Conservation (phyloP, 2,113 vertebrate species). For the Platycercus adscitus region DNA sequence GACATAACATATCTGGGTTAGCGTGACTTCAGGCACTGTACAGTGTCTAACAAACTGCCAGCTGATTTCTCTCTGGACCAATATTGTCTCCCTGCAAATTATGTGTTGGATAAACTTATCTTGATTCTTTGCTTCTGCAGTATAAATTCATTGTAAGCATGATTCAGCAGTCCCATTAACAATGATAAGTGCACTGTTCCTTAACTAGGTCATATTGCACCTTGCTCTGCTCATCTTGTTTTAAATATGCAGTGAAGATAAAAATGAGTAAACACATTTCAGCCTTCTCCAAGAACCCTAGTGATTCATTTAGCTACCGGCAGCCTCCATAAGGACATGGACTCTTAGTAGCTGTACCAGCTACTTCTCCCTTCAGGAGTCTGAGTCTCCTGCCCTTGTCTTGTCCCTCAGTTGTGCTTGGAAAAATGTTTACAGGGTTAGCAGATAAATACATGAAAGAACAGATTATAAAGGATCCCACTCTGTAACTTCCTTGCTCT, state of each 20-base stretch:
- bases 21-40: neutral
- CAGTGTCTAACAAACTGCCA: neutral
- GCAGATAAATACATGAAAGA: neutral
- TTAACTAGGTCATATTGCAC: neutral
- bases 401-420: neutral
- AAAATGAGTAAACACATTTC: neutral
- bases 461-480: neutral
- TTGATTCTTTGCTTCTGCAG: neutral
- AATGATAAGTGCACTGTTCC: fast-evolving
- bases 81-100: neutral
- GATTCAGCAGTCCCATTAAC: neutral
- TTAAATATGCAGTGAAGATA: neutral
- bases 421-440: neutral
- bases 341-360: neutral
- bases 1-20: neutral
- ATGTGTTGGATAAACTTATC: neutral
- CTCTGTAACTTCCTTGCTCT: neutral
- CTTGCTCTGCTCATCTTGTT: neutral
- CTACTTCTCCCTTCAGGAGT: neutral
- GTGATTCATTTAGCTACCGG: neutral
- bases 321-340: neutral
- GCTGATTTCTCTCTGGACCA: neutral
- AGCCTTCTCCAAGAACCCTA: neutral
- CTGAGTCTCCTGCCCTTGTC: neutral
- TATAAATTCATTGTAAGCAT: neutral